These are phyloP conservation scores for Pterois miles DNA, from an alignment of 2,797 vertebrate genomes.

Conservation along the genomic window DNA sequence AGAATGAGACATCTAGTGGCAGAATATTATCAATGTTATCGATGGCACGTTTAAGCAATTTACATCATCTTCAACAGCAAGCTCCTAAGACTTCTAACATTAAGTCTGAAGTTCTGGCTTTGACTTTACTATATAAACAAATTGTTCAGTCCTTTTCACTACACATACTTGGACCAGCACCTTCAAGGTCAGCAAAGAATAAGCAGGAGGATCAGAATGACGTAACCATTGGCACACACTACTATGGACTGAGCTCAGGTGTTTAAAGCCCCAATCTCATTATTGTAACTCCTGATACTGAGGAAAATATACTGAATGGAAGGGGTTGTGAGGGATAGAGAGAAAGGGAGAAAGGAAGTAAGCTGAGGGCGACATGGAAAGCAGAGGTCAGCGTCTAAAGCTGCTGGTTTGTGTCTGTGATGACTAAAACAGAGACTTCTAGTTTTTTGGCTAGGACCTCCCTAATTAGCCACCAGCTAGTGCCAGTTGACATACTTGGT, in stretches of 20 bases:
- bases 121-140: constrained; percentile 3
- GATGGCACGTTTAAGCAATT: neutral
- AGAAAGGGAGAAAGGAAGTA: constrained; percentile 22
- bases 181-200: constrained; percentile 35
- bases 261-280: constrained; percentile 57
- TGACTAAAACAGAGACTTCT: constrained; percentile 42
- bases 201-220: constrained; percentile 32
- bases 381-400: constrained; percentile 31
- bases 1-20: too few species aligned
- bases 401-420: constrained; percentile 41
- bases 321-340: constrained; percentile 6
- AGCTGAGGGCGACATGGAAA: constrained; percentile 18
- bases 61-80: neutral
- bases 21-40: too few species aligned
- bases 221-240: constrained; percentile 17
- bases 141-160: neutral
- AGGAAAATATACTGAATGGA: constrained; percentile 22
- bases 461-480: constrained; percentile 42
- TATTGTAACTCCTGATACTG: constrained; percentile 57
- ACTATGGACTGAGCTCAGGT: constrained; percentile 17
- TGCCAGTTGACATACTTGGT: constrained; percentile 48
- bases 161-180: neutral
- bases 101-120: neutral
- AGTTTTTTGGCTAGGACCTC: constrained; percentile 35
- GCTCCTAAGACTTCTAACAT: neutral